Evolutionary conservation across 2,888 invertebrate genomes (phyloP).

Genomic region (Pollenia amentaria): DNA sequence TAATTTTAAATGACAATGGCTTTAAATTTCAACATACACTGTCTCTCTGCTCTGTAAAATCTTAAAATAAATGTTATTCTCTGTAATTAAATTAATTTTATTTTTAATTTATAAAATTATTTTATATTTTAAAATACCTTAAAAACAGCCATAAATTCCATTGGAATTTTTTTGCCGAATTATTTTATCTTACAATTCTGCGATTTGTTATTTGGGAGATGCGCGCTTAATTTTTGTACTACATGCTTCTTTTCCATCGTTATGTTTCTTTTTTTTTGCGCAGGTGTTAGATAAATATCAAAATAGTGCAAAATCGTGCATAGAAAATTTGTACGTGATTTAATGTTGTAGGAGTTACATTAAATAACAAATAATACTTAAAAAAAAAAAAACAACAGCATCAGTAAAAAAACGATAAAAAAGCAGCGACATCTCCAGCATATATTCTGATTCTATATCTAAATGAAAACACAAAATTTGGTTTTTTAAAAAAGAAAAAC

Average conservation of each 20-base stretch:
- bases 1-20: no score
- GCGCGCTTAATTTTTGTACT: constrained; percentile 41
- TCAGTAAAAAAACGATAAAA: constrained; percentile 36
- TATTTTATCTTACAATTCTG: constrained; percentile 11
- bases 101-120: no score
- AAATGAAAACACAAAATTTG: constrained; percentile 53
- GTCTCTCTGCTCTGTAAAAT: no score
- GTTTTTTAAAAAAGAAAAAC: neutral
- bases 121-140: no score
- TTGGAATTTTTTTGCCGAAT: constrained; percentile 9
- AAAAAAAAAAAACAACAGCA: constrained; percentile 40
- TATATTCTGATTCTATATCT: constrained; percentile 66
- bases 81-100: no score
- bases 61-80: no score
- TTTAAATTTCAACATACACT: no score
- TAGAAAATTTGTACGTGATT: constrained; percentile 84
- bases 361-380: constrained; percentile 68
- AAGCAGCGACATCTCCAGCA: constrained; percentile 30
- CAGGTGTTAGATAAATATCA: constrained; percentile 83
- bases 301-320: constrained; percentile 84
- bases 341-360: constrained; percentile 83
- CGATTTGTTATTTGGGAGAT: constrained; percentile 48
- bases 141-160: constrained; percentile 53
- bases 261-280: constrained; percentile 75
- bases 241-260: neutral